These are phyloP conservation scores for Trileptium ribeirensis DNA, from an alignment of 2,888 invertebrate genomes.

Conservation along the genomic window DNA sequence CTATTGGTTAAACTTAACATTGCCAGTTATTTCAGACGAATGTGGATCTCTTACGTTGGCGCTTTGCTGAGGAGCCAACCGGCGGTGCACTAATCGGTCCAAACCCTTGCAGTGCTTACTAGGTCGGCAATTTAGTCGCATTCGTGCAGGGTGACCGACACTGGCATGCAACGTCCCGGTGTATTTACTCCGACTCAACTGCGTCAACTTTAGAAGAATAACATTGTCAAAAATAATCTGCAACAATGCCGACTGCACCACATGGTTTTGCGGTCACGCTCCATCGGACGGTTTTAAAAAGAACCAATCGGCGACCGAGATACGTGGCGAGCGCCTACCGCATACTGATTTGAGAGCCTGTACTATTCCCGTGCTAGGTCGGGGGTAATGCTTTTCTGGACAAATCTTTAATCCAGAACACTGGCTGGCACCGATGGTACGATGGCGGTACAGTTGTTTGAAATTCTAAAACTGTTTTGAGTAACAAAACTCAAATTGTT, in stretches of 20 bases:
- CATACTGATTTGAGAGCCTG: neutral
- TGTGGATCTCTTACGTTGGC: slow-evolving; percentile 57
- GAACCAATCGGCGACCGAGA: neutral
- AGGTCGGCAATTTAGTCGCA: slow-evolving; percentile 55
- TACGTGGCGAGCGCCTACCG: neutral
- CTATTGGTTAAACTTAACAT: too few relatives aligned
- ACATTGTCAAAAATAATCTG: neutral
- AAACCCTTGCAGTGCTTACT: slow-evolving; percentile 55
- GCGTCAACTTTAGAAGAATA: neutral
- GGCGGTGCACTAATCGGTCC: slow-evolving; percentile 56
- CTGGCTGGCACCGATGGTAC: too few relatives aligned
- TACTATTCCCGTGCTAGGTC: too few relatives aligned
- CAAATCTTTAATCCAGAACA: too few relatives aligned
- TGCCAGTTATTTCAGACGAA: slow-evolving; percentile 56
- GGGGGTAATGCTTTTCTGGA: too few relatives aligned
- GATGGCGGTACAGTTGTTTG: too few relatives aligned
- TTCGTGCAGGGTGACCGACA: slow-evolving; percentile 55
- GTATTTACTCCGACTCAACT: slow-evolving; percentile 27
- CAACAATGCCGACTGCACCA: slow-evolving; percentile 6
- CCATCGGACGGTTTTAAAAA: neutral
- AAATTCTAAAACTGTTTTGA: too few relatives aligned
- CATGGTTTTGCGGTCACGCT: neutral
- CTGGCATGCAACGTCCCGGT: slow-evolving; percentile 55
- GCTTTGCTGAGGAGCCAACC: slow-evolving; percentile 55
- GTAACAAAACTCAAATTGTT: too few relatives aligned